Base-by-base conservation (phyloP, 1,140 invertebrate species). In the Gonatopus flavifemur region DNA sequence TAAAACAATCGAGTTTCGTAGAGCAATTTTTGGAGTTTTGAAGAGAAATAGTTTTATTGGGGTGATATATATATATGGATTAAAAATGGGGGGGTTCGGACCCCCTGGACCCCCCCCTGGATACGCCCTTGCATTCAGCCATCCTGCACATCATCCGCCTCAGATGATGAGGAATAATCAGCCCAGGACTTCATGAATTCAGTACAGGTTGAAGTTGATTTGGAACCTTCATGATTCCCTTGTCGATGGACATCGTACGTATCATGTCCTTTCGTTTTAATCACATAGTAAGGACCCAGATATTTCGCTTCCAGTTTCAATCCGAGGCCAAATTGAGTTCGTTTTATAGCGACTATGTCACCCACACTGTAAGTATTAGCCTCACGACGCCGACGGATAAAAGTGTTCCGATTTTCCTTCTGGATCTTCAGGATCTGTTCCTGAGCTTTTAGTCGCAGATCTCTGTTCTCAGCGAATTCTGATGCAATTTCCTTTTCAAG, bases 171-270 rank as follows among this genome's bases (percentile, higher is more conserved):
- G 33, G 38, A 28, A 20, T 44, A 32, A 25, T 22, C 9, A n/a
- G 25, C 7, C 66, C 64, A 74, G 12, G 45, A 49, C 35, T 70
- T 67, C 64, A 72, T 67, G 20, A 52, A 61, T 19, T 71, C 64
- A 2, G 65, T 64, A 10, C 50, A 59, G 1, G 66, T 66, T 0
- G 49, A 52, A 18, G 59, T 70, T 2, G 8, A 37, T 24, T 32
- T 43, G 0, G 68, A 61, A 3, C 67, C 69, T 47, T n/a, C n/a
- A n/a, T n/a, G n/a, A n/a, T n/a, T n/a, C n/a, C n/a, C n/a, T n/a
- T n/a, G n/a, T n/a, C n/a, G n/a, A n/a, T n/a, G n/a, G n/a, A n/a
- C n/a, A n/a, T n/a, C n/a, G n/a, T n/a, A n/a, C n/a, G n/a, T n/a
- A n/a, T 69, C 61, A 20, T 64, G 62, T 0, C 35, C 10, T 22